Evolutionary conservation across 2,888 invertebrate species (phyloP).

Genomic region (Dolomedes plantarius): DNA sequence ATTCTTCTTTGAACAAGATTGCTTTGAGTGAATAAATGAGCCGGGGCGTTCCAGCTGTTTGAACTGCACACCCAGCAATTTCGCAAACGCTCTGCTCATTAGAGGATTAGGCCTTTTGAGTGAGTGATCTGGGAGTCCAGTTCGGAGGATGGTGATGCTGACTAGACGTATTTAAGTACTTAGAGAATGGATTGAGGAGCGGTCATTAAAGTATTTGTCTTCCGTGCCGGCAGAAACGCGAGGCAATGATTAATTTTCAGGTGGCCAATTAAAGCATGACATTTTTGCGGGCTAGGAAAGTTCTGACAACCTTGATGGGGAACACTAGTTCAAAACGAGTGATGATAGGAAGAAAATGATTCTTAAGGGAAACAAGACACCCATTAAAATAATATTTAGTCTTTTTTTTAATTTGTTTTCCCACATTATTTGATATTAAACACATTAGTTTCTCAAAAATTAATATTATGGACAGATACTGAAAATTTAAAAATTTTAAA

Average conservation of each 20-base stretch:
- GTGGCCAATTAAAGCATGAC: not conserved
- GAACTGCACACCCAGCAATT: conserved; percentile 46
- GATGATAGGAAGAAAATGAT: no score
- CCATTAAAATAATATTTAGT: no score
- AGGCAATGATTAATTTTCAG: not conserved
- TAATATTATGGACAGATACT: no score
- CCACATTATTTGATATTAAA: no score
- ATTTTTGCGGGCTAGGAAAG: not conserved
- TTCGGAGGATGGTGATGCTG: conserved; percentile 32
- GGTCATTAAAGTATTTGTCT: conserved; percentile 5
- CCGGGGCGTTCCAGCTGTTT: conserved; percentile 51
- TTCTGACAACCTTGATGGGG: not conserved
- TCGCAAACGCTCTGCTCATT: conserved; percentile 36
- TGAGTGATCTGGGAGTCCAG: conserved; percentile 34
- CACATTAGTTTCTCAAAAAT: no score
- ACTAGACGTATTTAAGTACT: conserved; percentile 37
- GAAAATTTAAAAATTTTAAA: no score
- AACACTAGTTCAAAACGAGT: no score
- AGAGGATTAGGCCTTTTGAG: conserved; percentile 47
- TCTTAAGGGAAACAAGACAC: no score
- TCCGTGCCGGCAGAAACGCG: conserved; percentile 5
- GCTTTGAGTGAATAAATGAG: conserved; percentile 56
- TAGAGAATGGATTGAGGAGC: not conserved
- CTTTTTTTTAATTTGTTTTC: no score
- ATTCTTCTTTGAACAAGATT: conserved; percentile 68